A percentile compares a stretch with the other conserved stretches of the same genome.
Evolutionary conservation across 2,113 vertebrate genomes (phyloP).

Genomic region (Microtus oregoni): DNA sequence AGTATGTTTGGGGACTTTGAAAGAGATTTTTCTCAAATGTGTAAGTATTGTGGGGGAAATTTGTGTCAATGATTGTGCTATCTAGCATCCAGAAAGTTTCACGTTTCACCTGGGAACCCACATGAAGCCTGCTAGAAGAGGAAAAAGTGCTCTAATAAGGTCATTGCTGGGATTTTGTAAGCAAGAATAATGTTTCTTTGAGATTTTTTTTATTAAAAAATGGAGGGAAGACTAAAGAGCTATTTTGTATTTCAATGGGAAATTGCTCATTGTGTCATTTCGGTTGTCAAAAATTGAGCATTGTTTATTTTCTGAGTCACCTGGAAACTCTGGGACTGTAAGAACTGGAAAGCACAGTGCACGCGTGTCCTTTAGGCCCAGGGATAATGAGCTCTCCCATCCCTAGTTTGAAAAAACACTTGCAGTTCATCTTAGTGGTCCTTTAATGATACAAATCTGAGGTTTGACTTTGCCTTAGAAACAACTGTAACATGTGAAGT

Average conservation of each 20-base stretch:
- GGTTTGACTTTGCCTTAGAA: not conserved
- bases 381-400: not conserved
- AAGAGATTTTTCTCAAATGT: not conserved
- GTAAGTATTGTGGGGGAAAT: not conserved
- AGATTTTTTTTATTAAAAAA: not conserved
- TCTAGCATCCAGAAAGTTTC: not conserved
- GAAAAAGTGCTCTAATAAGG: not conserved
- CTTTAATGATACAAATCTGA: not conserved
- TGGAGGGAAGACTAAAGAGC: not conserved
- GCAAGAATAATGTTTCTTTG: conserved; percentile 9
- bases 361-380: not conserved
- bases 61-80: not conserved
- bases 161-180: not conserved
- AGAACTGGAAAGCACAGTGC: not conserved
- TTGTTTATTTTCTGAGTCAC: not conserved
- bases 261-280: not conserved
- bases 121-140: not conserved
- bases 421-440: not conserved
- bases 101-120: not conserved
- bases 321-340: not conserved
- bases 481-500: not conserved
- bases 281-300: not conserved
- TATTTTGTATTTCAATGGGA: not conserved
- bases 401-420: not conserved
- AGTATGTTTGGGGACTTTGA: not conserved